Evolutionary conservation across 2,797 vertebrate genomes (phyloP).

Genomic region (Tympanoctomys barrerae): DNA sequence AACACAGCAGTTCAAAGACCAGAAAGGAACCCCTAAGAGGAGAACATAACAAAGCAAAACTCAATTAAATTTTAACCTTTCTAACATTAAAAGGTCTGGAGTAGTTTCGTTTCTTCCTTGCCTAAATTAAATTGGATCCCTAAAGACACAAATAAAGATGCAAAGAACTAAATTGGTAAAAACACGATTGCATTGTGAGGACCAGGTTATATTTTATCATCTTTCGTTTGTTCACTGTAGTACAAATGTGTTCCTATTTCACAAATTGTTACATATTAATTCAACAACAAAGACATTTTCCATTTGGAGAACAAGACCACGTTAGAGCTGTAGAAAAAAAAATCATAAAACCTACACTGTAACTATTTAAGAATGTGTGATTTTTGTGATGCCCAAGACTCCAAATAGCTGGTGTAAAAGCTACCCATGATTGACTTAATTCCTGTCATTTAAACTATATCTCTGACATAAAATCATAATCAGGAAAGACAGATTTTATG

Average conservation of each 20-base stretch:
- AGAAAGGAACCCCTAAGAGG: constrained; percentile 62
- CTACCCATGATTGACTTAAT: constrained; percentile 24
- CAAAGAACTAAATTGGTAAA: constrained; percentile 65
- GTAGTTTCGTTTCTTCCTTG: constrained; percentile 73
- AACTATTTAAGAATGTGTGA: constrained; percentile 40
- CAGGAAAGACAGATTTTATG: constrained; percentile 45
- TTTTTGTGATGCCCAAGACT: neutral
- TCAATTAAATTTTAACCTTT: constrained; percentile 85
- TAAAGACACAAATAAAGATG: constrained; percentile 80
- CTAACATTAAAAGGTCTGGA: constrained; percentile 75
- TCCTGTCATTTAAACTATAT: constrained; percentile 30
- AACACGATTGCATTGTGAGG: constrained; percentile 71
- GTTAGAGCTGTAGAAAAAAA: neutral
- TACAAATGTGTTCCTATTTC: constrained; percentile 28
- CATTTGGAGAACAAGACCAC: constrained; percentile 28
- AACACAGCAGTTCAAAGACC: constrained; percentile 55
- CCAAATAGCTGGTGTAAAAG: constrained; percentile 21
- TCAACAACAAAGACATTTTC: constrained; percentile 68
- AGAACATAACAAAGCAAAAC: constrained; percentile 49
- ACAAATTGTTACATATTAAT: constrained; percentile 70
- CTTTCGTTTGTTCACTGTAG: constrained; percentile 66
- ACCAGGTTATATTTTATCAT: constrained; percentile 66
- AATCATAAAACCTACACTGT: neutral
- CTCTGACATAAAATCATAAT: neutral
- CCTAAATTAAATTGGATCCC: constrained; percentile 81